Base-by-base conservation (phyloP, 2,888 invertebrate species). In the Pocota personata region DNA sequence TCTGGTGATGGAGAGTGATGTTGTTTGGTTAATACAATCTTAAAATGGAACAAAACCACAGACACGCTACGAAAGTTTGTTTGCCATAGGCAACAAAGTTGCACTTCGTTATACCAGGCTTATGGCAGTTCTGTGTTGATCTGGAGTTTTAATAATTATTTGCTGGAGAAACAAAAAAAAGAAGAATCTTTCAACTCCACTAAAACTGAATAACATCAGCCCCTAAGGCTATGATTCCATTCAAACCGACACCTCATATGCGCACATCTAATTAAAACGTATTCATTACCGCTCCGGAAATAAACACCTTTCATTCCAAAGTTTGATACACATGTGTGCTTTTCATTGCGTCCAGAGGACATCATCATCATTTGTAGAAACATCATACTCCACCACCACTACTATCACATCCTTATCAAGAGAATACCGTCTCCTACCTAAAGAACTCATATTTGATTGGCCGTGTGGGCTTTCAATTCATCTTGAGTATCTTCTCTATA, bases 181-280 rank as follows among this genome's bases (percentile, higher is more conserved):
- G 1, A 40, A 10, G 1, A 40, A 10, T 32, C 10, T 43, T 3
- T 6, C 4, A n/a, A 10, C n/a, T 35, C 12, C 24, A 48, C 24
- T 3, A 24, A 24, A 24, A 24, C 24, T 24, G 24, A 66, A 48
- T 66, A 69, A 57, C 40, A 24, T 16, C 40, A 40, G 21, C 32
- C 57, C 35, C 50, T 35, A 8, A n/a, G n/a, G n/a, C n/a, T n/a
- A n/a, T 35, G 27, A 67, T 40, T 66, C 27, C 27, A 67, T 66
- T 72, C 32, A 24, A 2, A 24, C 24, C 24, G 24, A 16, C 43
- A 66, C 66, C 32, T 64, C 21, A 24, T 50, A 48, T n/a, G 35
- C 32, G 50, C 60, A 58, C 46, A 30, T 19, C 75, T 75, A 82
- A 82, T 82, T 82, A 69, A 55, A 27, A 37, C 46, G 27, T 62